A percentile compares a stretch with the other conserved stretches of the same genome.
Conservation (phyloP, 1,140 invertebrate species). For the Pectinophora gossypiella region DNA sequence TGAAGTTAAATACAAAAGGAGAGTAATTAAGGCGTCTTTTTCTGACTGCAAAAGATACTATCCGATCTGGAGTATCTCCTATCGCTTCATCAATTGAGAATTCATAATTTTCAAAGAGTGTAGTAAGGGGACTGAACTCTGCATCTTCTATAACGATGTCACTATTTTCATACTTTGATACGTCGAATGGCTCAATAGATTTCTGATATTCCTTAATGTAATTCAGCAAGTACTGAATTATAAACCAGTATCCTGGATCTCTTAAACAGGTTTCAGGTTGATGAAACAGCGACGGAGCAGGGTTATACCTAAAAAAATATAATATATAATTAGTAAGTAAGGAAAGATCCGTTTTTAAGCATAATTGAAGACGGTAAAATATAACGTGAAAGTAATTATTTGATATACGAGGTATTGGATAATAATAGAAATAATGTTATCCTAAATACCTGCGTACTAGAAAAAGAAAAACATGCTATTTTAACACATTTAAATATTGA, state of each 20-base stretch:
- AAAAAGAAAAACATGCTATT: too few relatives aligned
- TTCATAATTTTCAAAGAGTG: conserved; percentile 51
- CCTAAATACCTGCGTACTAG: too few relatives aligned
- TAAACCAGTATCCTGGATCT: conserved; percentile 79
- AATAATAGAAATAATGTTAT: too few relatives aligned
- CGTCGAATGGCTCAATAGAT: conserved; percentile 76
- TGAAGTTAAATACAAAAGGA: conserved; percentile 74
- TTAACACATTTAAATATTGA: too few relatives aligned
- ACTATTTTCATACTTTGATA: conserved; percentile 70
- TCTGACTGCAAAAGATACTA: conserved; percentile 38
- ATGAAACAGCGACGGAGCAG: conserved; percentile 73
- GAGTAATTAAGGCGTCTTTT: conserved; percentile 76
- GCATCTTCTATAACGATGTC: conserved; percentile 73
- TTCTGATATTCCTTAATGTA: conserved; percentile 76
- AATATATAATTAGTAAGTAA: neutral
- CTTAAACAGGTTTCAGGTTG: conserved; percentile 77
- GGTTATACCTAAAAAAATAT: conserved; percentile 52
- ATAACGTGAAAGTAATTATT: too few relatives aligned
- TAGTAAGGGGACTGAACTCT: conserved; percentile 52
- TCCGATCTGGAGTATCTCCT: neutral
- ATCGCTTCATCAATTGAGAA: conserved; percentile 43
- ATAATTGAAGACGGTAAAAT: too few relatives aligned
- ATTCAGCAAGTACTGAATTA: conserved; percentile 76
- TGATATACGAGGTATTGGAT: too few relatives aligned
- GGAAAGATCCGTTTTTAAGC: too few relatives aligned